Evolutionary conservation across 1,140 invertebrate genomes (phyloP).

Genomic region (Varroa destructor): DNA sequence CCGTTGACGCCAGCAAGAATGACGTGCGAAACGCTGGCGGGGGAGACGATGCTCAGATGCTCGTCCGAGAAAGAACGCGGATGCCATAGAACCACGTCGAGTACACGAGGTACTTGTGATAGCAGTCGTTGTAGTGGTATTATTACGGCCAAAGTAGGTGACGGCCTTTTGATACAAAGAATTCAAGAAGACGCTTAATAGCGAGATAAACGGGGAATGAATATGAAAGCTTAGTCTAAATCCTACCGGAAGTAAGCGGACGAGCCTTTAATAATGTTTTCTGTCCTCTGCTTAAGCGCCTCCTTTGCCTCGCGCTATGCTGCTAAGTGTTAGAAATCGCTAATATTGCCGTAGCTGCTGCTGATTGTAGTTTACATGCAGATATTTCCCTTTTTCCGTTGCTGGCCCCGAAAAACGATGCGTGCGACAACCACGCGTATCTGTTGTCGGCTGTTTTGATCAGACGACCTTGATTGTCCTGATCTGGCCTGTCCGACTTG

Average conservation of each 20-base stretch:
- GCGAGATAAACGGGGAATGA: background rate
- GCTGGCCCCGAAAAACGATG: too few species aligned
- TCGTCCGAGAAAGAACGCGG: too few species aligned
- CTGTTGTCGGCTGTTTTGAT: too few species aligned
- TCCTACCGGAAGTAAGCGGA: background rate
- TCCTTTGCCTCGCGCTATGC: too few species aligned
- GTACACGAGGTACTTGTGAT: background rate
- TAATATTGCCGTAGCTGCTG: too few species aligned
- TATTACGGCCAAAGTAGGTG: background rate
- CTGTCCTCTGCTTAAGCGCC: too few species aligned
- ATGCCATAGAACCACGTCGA: background rate
- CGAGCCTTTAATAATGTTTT: slow-evolving; percentile 17
- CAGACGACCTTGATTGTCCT: too few species aligned
- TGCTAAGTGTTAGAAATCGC: too few species aligned
- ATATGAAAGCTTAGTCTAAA: background rate
- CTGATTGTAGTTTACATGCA: too few species aligned
- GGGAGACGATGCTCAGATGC: background rate
- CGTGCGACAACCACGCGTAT: too few species aligned
- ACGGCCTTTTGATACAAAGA: background rate
- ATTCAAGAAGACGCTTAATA: background rate
- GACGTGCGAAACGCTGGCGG: background rate
- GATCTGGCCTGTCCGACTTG: too few species aligned
- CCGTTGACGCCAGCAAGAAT: background rate
- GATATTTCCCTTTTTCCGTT: too few species aligned
- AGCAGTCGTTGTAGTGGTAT: background rate